Conservation (phyloP, 2,888 invertebrate genomes). For the Morpho achilles region DNA sequence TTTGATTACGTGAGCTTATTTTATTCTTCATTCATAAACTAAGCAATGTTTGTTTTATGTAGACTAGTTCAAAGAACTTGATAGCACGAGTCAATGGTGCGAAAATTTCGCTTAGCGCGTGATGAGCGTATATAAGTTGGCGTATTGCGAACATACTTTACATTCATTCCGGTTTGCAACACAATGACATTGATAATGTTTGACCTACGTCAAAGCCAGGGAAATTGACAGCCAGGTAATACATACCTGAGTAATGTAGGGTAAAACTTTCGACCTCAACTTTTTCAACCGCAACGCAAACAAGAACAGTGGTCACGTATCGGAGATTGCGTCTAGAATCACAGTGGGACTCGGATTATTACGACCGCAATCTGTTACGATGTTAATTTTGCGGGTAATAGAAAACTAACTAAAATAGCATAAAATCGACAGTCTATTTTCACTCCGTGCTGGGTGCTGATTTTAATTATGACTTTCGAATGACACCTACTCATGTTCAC, state of each 20-base stretch:
- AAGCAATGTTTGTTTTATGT: conserved; percentile 25
- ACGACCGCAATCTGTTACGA: conserved; percentile 40
- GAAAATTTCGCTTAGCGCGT: conserved; percentile 56
- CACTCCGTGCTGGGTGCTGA: conserved; percentile 44
- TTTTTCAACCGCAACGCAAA: conserved; percentile 64
- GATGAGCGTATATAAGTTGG: conserved; percentile 41
- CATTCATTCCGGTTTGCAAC: conserved; percentile 66
- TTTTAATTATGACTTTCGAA: conserved; percentile 49
- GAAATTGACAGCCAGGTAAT: conserved; percentile 61
- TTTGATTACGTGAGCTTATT: too few relatives aligned
- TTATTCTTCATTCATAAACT: not conserved
- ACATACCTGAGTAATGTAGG: conserved; percentile 65
- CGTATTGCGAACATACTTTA: conserved; percentile 54
- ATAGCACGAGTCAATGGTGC: conserved; percentile 50
- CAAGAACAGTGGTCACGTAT: conserved; percentile 65
- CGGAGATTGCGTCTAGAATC: conserved; percentile 47
- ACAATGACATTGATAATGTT: conserved; percentile 62
- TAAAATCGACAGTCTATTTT: conserved; percentile 38
- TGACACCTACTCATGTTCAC: conserved; percentile 63
- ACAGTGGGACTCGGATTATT: conserved; percentile 42
- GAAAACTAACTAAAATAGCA: conserved; percentile 23
- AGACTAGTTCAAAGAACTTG: conserved; percentile 37
- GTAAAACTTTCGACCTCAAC: conserved; percentile 67
- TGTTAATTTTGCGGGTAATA: conserved; percentile 45
- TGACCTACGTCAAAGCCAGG: conserved; percentile 55